Percentiles rank a stretch among this genome's conserved stretches.
phyloP scores from a whole-genome alignment of 2,113 vertebrate genomes.

The Podarcis raffonei region DNA sequence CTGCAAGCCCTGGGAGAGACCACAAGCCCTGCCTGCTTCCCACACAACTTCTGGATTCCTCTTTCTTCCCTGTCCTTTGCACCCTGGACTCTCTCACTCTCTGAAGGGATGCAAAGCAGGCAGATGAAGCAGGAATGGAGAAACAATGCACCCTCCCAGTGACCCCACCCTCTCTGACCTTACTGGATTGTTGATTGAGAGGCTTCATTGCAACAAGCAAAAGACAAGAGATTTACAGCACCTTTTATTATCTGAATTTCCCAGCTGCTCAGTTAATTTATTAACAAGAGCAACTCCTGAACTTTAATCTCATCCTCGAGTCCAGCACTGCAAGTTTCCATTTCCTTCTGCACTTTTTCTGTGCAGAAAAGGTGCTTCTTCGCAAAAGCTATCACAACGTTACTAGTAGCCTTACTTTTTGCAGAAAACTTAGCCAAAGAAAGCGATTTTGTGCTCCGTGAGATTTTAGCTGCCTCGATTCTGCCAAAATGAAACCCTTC shows the following conservation, averaged over 20 bases:
- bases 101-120: background rate
- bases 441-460: background rate
- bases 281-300: background rate
- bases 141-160: background rate
- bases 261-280: background rate
- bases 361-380: background rate
- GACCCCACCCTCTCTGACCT: too few relatives aligned
- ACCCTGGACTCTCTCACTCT: background rate
- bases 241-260: background rate
- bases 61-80: background rate
- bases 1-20: too few relatives aligned
- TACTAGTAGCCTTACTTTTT: background rate
- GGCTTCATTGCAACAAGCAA: background rate
- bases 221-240: background rate
- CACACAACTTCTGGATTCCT: background rate
- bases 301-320: background rate
- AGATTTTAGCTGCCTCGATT: background rate
- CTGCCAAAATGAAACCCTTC: background rate
- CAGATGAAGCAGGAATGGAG: background rate
- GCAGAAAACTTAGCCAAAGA: too few relatives aligned
- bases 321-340: background rate
- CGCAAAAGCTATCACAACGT: background rate
- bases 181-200: background rate
- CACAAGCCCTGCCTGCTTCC: background rate
- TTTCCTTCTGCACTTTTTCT: background rate